Percentiles rank a stretch among this genome's conserved stretches.
Conservation (phyloP, 1,140 invertebrate species). For the Plectus sambesii region DNA sequence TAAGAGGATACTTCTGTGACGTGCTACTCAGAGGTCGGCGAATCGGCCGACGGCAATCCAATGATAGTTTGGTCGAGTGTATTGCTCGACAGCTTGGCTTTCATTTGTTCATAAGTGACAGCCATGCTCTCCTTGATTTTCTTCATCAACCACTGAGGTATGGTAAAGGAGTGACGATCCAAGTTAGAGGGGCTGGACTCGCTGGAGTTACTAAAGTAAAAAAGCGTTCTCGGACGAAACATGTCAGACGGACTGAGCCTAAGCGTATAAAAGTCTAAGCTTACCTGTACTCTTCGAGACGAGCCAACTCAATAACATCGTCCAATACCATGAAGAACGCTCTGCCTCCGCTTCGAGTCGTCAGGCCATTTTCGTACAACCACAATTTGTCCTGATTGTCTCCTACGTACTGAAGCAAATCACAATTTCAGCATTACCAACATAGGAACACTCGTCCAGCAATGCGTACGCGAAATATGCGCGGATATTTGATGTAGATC, state of each 20-base stretch:
- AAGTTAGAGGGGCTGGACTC: conserved; percentile 15
- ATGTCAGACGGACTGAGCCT: background rate
- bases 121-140: conserved; percentile 25
- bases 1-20: background rate
- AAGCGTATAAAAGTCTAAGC: too few species aligned
- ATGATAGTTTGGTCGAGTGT: background rate
- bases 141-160: conserved; percentile 24
- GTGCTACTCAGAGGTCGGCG: background rate
- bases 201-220: conserved; percentile 14
- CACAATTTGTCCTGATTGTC: conserved; percentile 34
- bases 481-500: conserved; percentile 31
- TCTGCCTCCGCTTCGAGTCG: conserved; percentile 30
- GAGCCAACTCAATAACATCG: conserved; percentile 28
- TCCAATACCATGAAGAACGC: conserved; percentile 30
- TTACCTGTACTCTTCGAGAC: conserved; percentile 23
- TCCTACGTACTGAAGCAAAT: too few species aligned
- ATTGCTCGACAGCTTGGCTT: conserved; percentile 15
- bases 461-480: conserved; percentile 29
- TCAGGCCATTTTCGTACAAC: conserved; percentile 25
- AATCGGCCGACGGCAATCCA: background rate
- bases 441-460: too few species aligned
- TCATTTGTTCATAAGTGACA: conserved; percentile 24
- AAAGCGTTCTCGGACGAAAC: background rate
- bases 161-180: conserved; percentile 21
- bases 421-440: too few species aligned